Base-by-base conservation (phyloP, 2,113 vertebrate species). In the Cryptotis parvus region DNA sequence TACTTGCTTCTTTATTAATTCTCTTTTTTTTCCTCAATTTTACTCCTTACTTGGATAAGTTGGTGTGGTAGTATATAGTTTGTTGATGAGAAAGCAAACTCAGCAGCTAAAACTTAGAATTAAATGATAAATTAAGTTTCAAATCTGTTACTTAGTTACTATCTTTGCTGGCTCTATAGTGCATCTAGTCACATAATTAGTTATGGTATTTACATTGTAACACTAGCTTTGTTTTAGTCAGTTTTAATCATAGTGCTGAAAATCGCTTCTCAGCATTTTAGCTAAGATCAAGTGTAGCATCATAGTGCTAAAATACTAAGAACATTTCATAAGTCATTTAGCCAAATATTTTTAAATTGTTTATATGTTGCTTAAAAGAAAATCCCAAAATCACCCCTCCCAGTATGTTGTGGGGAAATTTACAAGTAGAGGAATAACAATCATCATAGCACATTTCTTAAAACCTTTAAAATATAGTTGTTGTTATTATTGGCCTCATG, bases 101-200 rank as follows among this genome's bases (percentile, higher is more conserved):
- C n/a, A 80, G 5, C 22, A n/a, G 10, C 12, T 12, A 8, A 31
- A 29, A 43, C 65, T 43, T 41, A 84, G 66, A 55, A 61, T 70
- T 80, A 58, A 2, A 43, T 73, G 14, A 29, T 86, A 58, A 78
- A 77, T 4, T 81, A 39, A 49, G 1, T 49, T 69, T 83, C 26
- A 72, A 37, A 87, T 49, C 61, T 27, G 61, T 92, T 95, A 69
- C 90, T 75, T 82, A 72, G 65, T 78, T 80, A 87, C 68, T 43
- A 80, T n/a, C 26, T 9, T 0, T 22, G 35, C 24, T 88, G 1
- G 61, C 91, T 73, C 83, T 81, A 74, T 22, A 37, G 22, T 49
- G 24, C 31, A 74, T 75, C 41, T 75, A 3, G 9, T 52, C n/a
- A 35, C 15, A 41, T 80, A 22, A 75, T 49, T 58, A 58, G 26